Base-by-base conservation (phyloP, 2,888 invertebrate genomes). In the Ecliptopera silaceata region DNA sequence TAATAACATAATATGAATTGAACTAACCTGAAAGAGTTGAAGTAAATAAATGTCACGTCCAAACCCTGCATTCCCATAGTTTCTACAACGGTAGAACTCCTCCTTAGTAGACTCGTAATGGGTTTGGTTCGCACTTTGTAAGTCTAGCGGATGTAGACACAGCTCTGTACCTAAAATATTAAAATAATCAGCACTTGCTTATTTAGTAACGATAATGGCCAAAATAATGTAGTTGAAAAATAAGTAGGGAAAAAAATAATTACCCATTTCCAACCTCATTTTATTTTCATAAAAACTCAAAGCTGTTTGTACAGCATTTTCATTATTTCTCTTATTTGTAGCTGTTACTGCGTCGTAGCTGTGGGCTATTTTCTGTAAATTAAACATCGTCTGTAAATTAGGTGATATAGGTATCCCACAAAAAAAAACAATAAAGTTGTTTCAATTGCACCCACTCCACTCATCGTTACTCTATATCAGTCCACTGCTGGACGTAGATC, bases 251-350 rank as follows among this genome's bases (percentile, higher is more conserved):
- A 31, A 11, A 8, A 8, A 36, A n/a, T 45, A 12, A 56, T 29
- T 36, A 55, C 48, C 36, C 4, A 48, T 22, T 13, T 48, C 39
- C 26, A n/a, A 2, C 20, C 4, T 11, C 63, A 64, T 64, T 6
- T 15, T 34, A 13, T 31, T 36, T 15, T 48, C 18, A 43, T 64
- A 64, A 42, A 39, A 29, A 1, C 10, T 6, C 2, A 46, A 0
- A 2, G 52, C 42, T 2, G 56, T 61, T 34, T 68, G 59, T 1
- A 75, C 65, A 12, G 61, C 64, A n/a, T 48, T 15, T 8, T 56
- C 49, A 58, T 73, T 76, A 52, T 56, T 69, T 13, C 41, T 50
- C 17, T 55, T 36, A 46, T 76, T 76, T 12, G 22, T 42, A 3
- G 48, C 54, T 44, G 56, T 49, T 8, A 73, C 62, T 13, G 67